Evolutionary conservation across 2,113 vertebrate genomes (phyloP), one percentile per base, ranked within the genome.

Genomic region (Hydrolagus affinis): DNA sequence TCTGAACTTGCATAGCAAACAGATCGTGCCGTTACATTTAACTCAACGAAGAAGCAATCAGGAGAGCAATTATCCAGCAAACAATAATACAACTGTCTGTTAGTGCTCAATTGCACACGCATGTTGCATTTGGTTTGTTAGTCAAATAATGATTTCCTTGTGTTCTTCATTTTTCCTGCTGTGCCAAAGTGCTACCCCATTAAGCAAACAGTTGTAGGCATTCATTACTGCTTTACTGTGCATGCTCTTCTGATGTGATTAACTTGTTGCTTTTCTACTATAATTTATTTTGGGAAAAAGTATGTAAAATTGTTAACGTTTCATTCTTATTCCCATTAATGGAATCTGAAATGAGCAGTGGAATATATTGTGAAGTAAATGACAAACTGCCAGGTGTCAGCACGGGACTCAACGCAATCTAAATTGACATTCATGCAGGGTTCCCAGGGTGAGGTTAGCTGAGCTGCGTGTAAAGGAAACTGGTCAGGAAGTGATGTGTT

Each of bases 111-210:
- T 66, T 78, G 62, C 14, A 83, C 25, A 83, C 6, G 17, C 59
- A 30, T 83, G 25, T 30, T 30, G 2, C 62, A 23, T 66, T 66
- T 83, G 62, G 60, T 25, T 83, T 32, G 23, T 83, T 83, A 83
- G 78, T 83, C 8, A 11, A 83, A 83, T 66, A 83, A 83, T 28
- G 10, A 59, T 23, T 66, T 83, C 78, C 60, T 83, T 32, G 78
- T 83, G 8, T 83, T 44, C 44, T 83, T 64, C 59, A 83, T 66
- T 66, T 75, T 59, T 83, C 78, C 60, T 32, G 78, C 78, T 66
- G 60, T 64, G 78, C 12, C 78, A 83, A 83, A 32, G 15, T 32
- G 25, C 25, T 66, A 83, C 14, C 78, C 78, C 66, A 83, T 66
- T 83, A 66, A 62, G 32, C 30, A 83, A 83, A 83, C 78, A 32